phyloP scores from a whole-genome alignment of 2,888 invertebrate genomes.

The Nemapogon koenigi region DNA sequence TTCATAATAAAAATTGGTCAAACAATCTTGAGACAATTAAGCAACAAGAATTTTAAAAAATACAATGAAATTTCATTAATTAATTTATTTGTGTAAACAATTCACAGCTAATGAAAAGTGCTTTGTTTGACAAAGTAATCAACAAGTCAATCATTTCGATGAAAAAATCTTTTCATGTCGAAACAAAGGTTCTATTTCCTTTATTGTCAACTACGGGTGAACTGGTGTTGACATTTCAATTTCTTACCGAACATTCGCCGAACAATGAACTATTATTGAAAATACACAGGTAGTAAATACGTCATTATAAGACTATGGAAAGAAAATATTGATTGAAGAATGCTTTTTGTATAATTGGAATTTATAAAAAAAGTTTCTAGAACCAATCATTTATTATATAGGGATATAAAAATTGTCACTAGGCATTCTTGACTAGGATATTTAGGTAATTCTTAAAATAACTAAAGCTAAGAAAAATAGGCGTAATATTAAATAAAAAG shows the following conservation, averaged over 20 bases:
- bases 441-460: background rate
- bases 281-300: no score
- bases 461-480: background rate
- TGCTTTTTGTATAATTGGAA: background rate
- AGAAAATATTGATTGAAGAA: no score
- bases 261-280: no score
- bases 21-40: no score
- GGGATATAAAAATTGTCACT: background rate
- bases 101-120: constrained; percentile 3
- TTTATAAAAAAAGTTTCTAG: background rate
- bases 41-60: no score
- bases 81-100: no score
- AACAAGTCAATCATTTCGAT: constrained; percentile 6
- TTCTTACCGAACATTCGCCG: constrained; percentile 39
- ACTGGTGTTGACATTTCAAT: constrained; percentile 55
- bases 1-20: no score
- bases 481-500: background rate
- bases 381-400: background rate
- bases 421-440: background rate
- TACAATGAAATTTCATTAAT: no score
- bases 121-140: constrained; percentile 8
- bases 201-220: constrained; percentile 47
- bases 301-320: no score
- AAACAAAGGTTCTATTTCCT: constrained; percentile 48
- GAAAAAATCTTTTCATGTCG: constrained; percentile 20